Conservation (phyloP, 2,113 vertebrate genomes). For the Bufo bufo region DNA sequence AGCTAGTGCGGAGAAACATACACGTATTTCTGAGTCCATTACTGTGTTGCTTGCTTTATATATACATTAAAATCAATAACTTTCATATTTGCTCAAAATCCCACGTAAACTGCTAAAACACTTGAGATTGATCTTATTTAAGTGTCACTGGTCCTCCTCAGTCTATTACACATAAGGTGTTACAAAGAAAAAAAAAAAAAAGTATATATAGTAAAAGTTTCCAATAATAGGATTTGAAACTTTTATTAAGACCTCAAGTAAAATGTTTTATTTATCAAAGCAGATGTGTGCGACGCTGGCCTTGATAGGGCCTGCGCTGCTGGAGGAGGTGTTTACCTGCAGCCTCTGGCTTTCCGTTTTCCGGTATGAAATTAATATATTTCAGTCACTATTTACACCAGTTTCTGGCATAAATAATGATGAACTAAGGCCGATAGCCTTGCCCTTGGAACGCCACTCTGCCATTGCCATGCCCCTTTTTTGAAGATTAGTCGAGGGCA, state of each 20-base stretch:
- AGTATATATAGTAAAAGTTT: not conserved
- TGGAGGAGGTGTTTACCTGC: too few species aligned
- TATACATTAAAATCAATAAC: not conserved
- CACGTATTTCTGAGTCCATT: not conserved
- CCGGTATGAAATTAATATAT: too few species aligned
- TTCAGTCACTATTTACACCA: too few species aligned
- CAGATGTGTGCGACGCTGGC: too few species aligned
- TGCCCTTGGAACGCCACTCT: too few species aligned
- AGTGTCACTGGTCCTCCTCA: not conserved
- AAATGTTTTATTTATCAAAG: not conserved
- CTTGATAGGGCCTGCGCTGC: too few species aligned
- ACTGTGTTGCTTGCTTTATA: constrained; percentile 12
- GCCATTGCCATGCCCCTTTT: too few species aligned
- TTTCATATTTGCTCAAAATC: not conserved
- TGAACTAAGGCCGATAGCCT: too few species aligned
- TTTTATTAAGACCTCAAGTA: not conserved
- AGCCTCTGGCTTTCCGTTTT: too few species aligned
- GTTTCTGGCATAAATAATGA: too few species aligned
- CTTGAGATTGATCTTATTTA: not conserved
- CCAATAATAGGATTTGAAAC: not conserved
- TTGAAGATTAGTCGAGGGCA: too few species aligned
- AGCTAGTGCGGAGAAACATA: not conserved
- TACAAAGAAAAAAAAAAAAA: not conserved
- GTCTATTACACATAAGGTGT: not conserved
- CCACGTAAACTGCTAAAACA: not conserved